phyloP scores from a whole-genome alignment of 2,113 vertebrate species.

The Osmerus eperlanus region DNA sequence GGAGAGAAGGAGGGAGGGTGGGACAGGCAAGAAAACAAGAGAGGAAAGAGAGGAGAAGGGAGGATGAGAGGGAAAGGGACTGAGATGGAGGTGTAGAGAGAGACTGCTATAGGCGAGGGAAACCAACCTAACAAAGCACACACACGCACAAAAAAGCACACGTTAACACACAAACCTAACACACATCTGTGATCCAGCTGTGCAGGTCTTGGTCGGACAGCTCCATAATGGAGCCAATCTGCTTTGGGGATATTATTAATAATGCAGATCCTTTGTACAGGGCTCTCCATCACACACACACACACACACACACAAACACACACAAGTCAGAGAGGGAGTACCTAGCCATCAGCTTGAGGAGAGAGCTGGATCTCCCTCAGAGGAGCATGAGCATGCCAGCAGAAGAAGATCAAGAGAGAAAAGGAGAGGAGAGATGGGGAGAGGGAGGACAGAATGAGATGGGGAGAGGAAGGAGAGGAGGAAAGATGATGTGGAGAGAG shows the following conservation, averaged over 20 bases:
- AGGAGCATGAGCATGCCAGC: not conserved
- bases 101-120: not conserved
- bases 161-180: not conserved
- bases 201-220: constrained; percentile 58
- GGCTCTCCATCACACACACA: constrained; percentile 42
- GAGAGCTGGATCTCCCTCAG: not conserved
- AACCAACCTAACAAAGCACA: not conserved
- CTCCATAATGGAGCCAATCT: constrained; percentile 68
- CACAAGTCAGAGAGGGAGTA: not conserved
- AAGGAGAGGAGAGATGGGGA: not conserved
- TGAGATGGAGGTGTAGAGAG: constrained; percentile 16
- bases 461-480: not conserved
- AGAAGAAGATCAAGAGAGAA: not conserved
- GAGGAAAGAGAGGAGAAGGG: constrained; percentile 35
- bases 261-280: constrained; percentile 68
- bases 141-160: not conserved
- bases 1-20: not conserved
- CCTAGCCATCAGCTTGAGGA: not conserved
- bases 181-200: constrained; percentile 48
- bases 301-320: constrained; percentile 14
- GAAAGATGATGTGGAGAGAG: not conserved
- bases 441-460: too few relatives aligned
- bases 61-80: constrained; percentile 42
- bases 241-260: constrained; percentile 68
- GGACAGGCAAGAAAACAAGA: not conserved